Conservation (phyloP, 2,888 invertebrate species). For the Tenthredo livida region DNA sequence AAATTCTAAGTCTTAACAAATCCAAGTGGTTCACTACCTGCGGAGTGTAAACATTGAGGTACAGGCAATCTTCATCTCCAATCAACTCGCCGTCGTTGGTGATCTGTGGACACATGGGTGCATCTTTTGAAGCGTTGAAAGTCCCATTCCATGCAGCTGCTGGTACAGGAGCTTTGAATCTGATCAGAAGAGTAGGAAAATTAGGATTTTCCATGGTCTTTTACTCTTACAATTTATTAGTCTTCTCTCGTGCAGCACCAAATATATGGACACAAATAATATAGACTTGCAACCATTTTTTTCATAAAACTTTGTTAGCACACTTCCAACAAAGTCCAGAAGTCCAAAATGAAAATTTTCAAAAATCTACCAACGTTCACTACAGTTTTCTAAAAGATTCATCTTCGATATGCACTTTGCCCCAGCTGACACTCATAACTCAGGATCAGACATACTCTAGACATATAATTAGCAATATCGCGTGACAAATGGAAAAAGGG, state of each 20-base stretch:
- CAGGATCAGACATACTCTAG: too few relatives aligned
- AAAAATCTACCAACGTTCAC: too few relatives aligned
- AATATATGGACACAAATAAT: not conserved
- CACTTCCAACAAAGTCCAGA: not conserved
- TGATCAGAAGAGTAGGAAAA: not conserved
- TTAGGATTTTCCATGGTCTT: not conserved
- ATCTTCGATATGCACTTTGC: too few relatives aligned
- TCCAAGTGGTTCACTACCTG: not conserved
- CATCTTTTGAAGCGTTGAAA: not conserved
- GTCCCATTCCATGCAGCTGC: not conserved
- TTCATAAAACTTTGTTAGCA: not conserved
- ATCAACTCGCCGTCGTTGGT: not conserved
- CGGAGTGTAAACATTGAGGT: constrained; percentile 19
- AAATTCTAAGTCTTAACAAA: not conserved
- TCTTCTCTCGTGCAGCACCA: not conserved
- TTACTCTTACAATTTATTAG: too few relatives aligned
- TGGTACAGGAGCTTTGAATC: constrained; percentile 10
- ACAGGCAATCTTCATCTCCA: constrained; percentile 17
- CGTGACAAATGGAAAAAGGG: too few relatives aligned
- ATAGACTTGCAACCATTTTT: too few relatives aligned
- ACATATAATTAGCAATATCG: too few relatives aligned
- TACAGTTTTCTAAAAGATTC: too few relatives aligned
- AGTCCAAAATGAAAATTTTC: too few relatives aligned
- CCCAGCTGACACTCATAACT: too few relatives aligned
- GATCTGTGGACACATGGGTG: not conserved